Conservation (phyloP, 2,113 vertebrate species). For the Xenopus tropicalis region DNA sequence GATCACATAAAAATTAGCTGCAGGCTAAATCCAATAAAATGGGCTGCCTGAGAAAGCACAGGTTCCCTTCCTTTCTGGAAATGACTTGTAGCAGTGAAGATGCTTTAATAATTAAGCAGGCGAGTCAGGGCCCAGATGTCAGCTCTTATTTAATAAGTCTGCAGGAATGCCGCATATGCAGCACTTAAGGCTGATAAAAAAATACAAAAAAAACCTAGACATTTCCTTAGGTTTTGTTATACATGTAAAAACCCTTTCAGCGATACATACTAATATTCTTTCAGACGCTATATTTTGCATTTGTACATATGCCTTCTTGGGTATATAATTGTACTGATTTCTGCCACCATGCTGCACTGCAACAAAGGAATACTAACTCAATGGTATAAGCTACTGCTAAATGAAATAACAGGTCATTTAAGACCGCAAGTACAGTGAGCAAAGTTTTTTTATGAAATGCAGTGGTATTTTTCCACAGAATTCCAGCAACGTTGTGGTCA, state of each 20-base stretch:
- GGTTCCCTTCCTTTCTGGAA: background rate
- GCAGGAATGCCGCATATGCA: constrained; percentile 58
- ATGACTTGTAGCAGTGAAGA: constrained; percentile 26
- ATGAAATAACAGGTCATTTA: too few species aligned
- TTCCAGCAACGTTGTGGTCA: too few species aligned
- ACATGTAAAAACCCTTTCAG: background rate
- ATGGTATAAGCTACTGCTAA: too few species aligned
- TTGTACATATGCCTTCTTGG: background rate
- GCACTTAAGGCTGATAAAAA: constrained; percentile 52
- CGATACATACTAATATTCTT: background rate
- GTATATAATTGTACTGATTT: background rate
- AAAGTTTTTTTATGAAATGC: too few species aligned
- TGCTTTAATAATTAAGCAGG: constrained; percentile 62
- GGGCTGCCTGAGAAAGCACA: constrained; percentile 9
- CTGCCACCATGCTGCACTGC: background rate
- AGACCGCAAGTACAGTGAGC: too few species aligned
- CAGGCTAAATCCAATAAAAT: constrained; percentile 21
- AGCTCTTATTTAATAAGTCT: constrained; percentile 58
- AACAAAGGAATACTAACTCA: background rate
- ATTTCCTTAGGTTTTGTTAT: background rate
- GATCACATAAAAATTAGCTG: constrained; percentile 25
- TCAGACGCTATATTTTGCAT: background rate
- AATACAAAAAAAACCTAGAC: constrained; percentile 5
- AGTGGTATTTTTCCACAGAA: too few species aligned
- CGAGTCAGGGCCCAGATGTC: constrained; percentile 48